Percentiles rank a stretch among this genome's conserved stretches.
Evolutionary conservation across 2,113 vertebrate genomes (phyloP).

Genomic region (Microtus montanus): DNA sequence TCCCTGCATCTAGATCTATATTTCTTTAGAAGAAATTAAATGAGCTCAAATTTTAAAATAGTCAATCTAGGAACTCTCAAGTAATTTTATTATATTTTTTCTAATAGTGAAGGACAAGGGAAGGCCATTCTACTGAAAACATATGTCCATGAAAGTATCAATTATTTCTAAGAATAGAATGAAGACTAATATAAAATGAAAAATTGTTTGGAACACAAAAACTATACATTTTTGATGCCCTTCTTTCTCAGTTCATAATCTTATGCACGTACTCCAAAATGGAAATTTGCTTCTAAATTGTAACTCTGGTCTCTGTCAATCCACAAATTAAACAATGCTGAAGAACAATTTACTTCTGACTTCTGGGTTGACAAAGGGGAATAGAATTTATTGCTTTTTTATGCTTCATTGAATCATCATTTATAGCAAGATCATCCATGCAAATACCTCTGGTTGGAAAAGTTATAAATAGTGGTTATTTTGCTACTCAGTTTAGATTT

Average conservation of each 20-base stretch:
- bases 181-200: background rate
- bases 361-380: background rate
- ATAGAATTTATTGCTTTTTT: background rate
- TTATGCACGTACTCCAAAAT: background rate
- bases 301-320: background rate
- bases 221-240: background rate
- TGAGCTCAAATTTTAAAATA: constrained; percentile 40
- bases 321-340: background rate
- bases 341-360: constrained; percentile 4
- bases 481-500: background rate
- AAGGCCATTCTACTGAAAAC: background rate
- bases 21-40: constrained; percentile 53
- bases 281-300: constrained; percentile 10
- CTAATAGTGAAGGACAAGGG: background rate
- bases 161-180: background rate
- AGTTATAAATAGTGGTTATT: background rate
- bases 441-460: background rate
- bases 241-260: background rate
- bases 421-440: background rate
- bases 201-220: background rate
- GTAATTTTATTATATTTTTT: constrained; percentile 29
- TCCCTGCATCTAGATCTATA: background rate
- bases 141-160: background rate
- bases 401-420: background rate
- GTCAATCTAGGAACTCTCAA: background rate